These are phyloP conservation scores for Cheumatopsyche charites DNA, from an alignment of 1,140 invertebrate species.

Conservation along the genomic window DNA sequence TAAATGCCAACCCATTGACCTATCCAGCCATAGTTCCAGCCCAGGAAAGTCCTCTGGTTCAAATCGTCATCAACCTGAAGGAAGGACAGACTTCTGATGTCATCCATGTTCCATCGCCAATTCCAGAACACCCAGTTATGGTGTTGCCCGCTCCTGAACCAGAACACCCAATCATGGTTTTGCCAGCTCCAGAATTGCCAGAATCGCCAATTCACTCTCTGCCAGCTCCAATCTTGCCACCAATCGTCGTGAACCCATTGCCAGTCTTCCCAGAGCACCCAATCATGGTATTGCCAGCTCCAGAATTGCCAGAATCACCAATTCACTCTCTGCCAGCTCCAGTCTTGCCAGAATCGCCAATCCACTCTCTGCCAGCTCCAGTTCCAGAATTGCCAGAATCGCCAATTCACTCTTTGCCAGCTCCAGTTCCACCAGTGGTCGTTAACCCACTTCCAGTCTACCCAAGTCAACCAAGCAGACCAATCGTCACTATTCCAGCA, in stretches of 20 bases:
- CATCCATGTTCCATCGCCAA: neutral
- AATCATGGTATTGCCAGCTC: neutral
- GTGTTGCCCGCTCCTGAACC: too few species aligned
- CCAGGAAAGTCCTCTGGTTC: neutral
- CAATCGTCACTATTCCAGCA: too few species aligned
- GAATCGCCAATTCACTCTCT: too few species aligned
- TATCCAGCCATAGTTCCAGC: neutral
- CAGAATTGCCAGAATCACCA: neutral
- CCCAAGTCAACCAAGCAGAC: neutral
- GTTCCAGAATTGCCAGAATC: neutral
- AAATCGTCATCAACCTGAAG: conserved; percentile 31
- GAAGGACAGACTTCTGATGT: neutral
- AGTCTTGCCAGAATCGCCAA: too few species aligned
- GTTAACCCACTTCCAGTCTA: too few species aligned
- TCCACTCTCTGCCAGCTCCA: neutral
- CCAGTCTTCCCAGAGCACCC: neutral
- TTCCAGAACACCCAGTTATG: too few species aligned
- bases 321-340: neutral
- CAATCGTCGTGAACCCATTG: too few species aligned
- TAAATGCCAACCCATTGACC: conserved; percentile 5
- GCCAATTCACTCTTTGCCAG: conserved; percentile 7
- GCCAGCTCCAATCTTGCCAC: too few species aligned
- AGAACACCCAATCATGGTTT: too few species aligned
- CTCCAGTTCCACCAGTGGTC: conserved; percentile 14
- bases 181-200: too few species aligned